phyloP scores from a whole-genome alignment of 2,888 invertebrate genomes.

The Keiferia lycopersicella region DNA sequence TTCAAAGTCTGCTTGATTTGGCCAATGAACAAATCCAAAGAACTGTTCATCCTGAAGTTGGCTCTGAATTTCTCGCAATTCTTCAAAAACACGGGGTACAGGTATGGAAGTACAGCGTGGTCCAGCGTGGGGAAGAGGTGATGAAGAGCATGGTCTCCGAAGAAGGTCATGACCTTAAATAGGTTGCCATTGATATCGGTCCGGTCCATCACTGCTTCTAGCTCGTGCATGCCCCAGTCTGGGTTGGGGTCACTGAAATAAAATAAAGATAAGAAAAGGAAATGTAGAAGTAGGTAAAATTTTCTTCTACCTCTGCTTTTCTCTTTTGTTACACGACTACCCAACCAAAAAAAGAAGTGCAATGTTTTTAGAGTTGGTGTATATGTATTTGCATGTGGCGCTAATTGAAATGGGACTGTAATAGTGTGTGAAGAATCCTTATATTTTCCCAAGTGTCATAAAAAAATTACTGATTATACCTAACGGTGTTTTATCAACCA shows the following conservation, averaged over 20 bases:
- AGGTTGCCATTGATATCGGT: slow-evolving; percentile 83
- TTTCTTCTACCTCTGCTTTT: no score
- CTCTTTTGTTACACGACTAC: no score
- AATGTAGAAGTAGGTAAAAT: no score
- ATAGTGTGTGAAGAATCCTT: no score
- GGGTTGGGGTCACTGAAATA: slow-evolving; percentile 63
- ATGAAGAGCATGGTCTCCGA: slow-evolving; percentile 89
- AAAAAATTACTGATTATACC: no score
- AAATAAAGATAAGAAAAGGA: no score
- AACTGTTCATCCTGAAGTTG: slow-evolving; percentile 60
- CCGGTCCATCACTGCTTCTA: slow-evolving; percentile 89
- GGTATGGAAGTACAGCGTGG: slow-evolving; percentile 84
- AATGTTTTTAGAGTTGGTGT: no score
- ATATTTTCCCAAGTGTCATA: no score
- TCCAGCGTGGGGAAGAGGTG: slow-evolving; percentile 91
- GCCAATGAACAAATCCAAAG: slow-evolving; percentile 60
- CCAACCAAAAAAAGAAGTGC: no score
- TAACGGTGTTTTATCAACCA: no score
- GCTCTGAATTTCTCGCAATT: slow-evolving; percentile 83
- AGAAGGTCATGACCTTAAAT: slow-evolving; percentile 85
- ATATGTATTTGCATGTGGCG: no score
- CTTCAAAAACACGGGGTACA: slow-evolving; percentile 83
- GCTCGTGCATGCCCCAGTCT: slow-evolving; percentile 90
- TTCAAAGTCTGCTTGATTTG: slow-evolving; percentile 59
- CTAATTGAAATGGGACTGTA: no score